phyloP scores from a whole-genome alignment of 2,888 invertebrate genomes.

The Dicycla oo region DNA sequence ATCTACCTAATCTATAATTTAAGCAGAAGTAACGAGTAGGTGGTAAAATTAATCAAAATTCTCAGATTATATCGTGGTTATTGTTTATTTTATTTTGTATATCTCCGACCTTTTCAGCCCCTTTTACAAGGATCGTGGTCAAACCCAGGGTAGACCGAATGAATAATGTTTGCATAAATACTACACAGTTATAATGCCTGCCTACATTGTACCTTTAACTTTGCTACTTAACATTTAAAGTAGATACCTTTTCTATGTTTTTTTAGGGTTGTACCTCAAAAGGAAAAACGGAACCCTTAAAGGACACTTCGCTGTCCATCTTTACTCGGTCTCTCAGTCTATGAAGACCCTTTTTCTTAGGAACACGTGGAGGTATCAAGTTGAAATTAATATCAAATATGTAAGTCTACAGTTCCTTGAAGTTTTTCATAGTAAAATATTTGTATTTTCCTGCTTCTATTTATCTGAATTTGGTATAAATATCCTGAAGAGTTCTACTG shows the following conservation, averaged over 20 bases:
- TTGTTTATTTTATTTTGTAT: slow-evolving; percentile 47
- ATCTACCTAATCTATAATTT: not conserved
- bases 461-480: not conserved
- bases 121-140: slow-evolving; percentile 45
- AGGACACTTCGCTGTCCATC: too few species aligned
- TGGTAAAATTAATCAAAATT: slow-evolving; percentile 44
- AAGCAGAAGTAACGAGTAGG: not conserved
- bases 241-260: not conserved
- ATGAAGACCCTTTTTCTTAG: too few species aligned
- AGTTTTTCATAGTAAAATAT: not conserved
- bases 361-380: too few species aligned
- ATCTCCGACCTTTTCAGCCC: slow-evolving; percentile 42
- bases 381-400: too few species aligned
- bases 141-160: slow-evolving; percentile 22
- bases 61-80: slow-evolving; percentile 34
- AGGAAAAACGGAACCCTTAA: too few species aligned
- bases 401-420: too few species aligned
- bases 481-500: too few species aligned
- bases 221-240: slow-evolving; percentile 24
- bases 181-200: slow-evolving; percentile 25
- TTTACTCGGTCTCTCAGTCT: too few species aligned
- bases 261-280: too few species aligned
- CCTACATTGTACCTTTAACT: not conserved
- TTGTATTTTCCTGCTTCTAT: not conserved
- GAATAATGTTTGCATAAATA: slow-evolving; percentile 59